Evolutionary conservation across 2,113 vertebrate species (phyloP).

Genomic region (Percopsis transmontana): DNA sequence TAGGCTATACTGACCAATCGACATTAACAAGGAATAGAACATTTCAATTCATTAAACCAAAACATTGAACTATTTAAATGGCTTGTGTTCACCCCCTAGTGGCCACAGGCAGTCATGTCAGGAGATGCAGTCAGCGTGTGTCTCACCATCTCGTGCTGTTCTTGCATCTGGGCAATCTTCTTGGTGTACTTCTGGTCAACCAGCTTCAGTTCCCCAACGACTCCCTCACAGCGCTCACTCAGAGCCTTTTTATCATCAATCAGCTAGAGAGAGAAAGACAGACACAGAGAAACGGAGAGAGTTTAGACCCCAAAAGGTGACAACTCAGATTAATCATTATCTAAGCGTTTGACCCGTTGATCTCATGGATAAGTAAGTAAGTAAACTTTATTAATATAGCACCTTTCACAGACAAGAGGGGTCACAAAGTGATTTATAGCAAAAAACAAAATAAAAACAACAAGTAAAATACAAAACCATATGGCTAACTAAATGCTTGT

Average conservation of each 20-base stretch:
- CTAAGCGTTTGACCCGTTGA: too few species aligned
- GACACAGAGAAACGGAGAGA: background rate
- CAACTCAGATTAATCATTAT: too few species aligned
- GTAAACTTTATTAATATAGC: too few species aligned
- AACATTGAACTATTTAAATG: background rate
- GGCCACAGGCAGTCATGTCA: background rate
- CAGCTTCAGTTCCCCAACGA: conserved; percentile 86
- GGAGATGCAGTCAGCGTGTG: conserved; percentile 8
- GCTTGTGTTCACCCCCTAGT: conserved; percentile 2
- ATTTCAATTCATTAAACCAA: background rate
- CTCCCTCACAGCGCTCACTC: conserved; percentile 86
- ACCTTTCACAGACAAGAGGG: too few species aligned
- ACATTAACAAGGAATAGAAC: too few species aligned
- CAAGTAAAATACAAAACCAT: too few species aligned
- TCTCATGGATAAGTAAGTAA: too few species aligned
- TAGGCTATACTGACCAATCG: too few species aligned
- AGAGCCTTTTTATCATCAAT: conserved; percentile 91
- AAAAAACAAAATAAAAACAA: too few species aligned
- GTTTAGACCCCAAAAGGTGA: background rate
- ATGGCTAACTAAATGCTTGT: too few species aligned
- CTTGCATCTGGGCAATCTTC: conserved; percentile 87
- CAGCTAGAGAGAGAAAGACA: conserved; percentile 74
- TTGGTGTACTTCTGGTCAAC: conserved; percentile 89
- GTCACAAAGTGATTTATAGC: too few species aligned
- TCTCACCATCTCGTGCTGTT: conserved; percentile 91